Evolutionary conservation across 2,113 vertebrate genomes (phyloP).

Genomic region (Cryptotis parvus): DNA sequence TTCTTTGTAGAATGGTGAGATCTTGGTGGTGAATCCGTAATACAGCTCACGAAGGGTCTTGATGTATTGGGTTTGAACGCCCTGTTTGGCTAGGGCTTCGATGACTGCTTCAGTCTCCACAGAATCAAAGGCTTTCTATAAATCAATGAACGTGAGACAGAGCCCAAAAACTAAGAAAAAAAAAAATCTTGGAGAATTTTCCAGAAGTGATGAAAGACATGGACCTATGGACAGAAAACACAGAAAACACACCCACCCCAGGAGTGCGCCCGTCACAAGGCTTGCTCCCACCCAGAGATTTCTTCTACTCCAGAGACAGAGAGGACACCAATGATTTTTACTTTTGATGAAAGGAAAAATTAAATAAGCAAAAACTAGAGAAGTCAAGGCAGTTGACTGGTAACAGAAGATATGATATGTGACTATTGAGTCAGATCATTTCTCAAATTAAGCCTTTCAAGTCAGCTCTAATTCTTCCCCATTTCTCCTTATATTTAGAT

Average conservation of each 20-base stretch:
- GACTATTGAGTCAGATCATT: not conserved
- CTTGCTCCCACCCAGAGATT: not conserved
- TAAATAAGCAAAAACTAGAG: not conserved
- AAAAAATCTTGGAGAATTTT: conserved; percentile 37
- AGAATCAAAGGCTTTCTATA: no score
- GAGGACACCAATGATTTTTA: not conserved
- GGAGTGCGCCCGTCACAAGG: not conserved
- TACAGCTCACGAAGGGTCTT: no score
- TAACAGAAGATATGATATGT: not conserved
- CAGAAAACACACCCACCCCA: not conserved
- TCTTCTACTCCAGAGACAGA: not conserved
- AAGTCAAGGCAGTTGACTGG: not conserved
- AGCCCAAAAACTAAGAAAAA: no score
- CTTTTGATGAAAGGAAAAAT: conserved; percentile 1
- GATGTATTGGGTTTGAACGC: no score
- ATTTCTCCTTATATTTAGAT: conserved; percentile 41
- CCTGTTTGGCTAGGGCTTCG: no score
- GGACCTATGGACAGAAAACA: not conserved
- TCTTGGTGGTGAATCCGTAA: no score
- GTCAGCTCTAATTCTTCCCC: not conserved
- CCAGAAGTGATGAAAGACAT: conserved; percentile 27
- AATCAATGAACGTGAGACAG: no score
- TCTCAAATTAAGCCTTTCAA: not conserved
- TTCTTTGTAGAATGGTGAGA: no score
- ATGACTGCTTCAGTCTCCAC: no score